Conservation (phyloP, 2,888 invertebrate species). For the Taphrorychus bicolor region DNA sequence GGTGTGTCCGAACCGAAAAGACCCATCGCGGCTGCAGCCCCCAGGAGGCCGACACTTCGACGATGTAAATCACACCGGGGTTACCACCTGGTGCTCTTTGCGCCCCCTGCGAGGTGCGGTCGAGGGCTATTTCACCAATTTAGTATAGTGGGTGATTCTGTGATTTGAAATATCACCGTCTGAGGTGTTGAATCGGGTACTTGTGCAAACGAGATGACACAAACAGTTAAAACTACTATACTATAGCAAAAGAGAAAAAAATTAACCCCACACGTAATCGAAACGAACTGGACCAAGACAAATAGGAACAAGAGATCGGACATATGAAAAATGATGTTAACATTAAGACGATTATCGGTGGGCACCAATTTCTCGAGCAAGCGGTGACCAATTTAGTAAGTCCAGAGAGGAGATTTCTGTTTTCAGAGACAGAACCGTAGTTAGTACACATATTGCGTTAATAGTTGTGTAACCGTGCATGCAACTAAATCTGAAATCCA, state of each 20-base stretch:
- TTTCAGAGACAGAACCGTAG: background rate
- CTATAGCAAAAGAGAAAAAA: background rate
- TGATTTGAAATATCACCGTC: conserved; percentile 2
- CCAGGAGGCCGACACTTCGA: conserved; percentile 38
- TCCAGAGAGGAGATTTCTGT: background rate
- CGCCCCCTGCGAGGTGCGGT: conserved; percentile 25
- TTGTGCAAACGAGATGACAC: no score
- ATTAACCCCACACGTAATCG: conserved; percentile 20
- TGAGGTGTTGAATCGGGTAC: no score
- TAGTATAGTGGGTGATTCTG: conserved; percentile 6
- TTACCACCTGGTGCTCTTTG: conserved; percentile 35
- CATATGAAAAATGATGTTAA: conserved; percentile 47
- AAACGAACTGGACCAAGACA: conserved; percentile 20
- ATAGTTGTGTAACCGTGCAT: no score
- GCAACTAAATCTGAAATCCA: no score
- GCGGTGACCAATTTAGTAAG: conserved; percentile 15
- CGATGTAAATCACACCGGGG: conserved; percentile 38
- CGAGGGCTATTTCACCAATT: conserved; percentile 11
- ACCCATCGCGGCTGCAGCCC: conserved; percentile 19
- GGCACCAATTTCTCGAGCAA: conserved; percentile 13
- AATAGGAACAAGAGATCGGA: conserved; percentile 31
- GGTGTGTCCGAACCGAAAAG: conserved; percentile 34
- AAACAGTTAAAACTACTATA: background rate
- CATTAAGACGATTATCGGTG: conserved; percentile 43
- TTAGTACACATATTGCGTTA: background rate